phyloP scores from a whole-genome alignment of 1,140 invertebrate genomes.

The Sarcophaga bullata region DNA sequence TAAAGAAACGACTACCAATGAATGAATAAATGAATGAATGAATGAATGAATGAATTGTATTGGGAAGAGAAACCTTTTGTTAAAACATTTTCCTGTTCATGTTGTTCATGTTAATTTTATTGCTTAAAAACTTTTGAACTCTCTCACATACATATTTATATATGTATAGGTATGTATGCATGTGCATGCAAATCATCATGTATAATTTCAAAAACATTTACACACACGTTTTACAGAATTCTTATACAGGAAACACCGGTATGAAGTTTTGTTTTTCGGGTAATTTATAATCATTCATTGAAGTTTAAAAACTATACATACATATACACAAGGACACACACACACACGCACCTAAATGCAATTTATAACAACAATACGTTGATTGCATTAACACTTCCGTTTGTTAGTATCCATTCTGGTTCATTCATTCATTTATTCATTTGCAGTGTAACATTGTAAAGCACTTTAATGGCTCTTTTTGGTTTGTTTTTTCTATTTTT shows the following conservation, averaged over 20 bases:
- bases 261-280: conserved; percentile 2
- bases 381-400: conserved; percentile 18
- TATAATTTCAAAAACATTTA: background rate
- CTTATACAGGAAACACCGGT: background rate
- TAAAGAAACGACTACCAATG: background rate
- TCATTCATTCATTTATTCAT: background rate
- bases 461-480: too few species aligned
- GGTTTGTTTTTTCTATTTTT: too few species aligned
- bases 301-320: background rate
- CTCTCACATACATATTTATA: background rate
- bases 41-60: background rate
- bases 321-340: background rate
- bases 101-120: conserved; percentile 17
- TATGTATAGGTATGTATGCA: background rate
- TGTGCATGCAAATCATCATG: too few species aligned
- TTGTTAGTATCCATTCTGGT: background rate
- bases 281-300: conserved; percentile 4
- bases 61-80: background rate
- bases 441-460: too few species aligned
- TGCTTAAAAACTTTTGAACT: conserved; percentile 9
- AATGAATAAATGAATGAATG: conserved; percentile 17
- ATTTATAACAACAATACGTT: background rate
- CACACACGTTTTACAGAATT: background rate
- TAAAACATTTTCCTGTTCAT: background rate
- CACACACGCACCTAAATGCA: background rate